phyloP scores from a whole-genome alignment of 1,140 invertebrate species.

The Frieseomelitta varia region DNA sequence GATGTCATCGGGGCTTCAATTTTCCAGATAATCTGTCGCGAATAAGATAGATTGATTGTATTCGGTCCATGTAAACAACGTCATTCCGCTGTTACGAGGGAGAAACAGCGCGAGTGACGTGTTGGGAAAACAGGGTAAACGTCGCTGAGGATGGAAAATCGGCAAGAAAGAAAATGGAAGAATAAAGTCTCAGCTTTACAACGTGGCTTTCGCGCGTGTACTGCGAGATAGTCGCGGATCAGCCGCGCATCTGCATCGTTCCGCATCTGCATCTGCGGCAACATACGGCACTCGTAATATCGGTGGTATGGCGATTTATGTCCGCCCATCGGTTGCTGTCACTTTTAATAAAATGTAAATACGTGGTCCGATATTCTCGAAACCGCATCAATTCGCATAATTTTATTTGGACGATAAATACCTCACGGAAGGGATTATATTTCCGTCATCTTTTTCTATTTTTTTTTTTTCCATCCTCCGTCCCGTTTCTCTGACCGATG shows the following conservation, averaged over 20 bases:
- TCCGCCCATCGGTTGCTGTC: conserved; percentile 50
- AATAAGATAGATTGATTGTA: conserved; percentile 43
- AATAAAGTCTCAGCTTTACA: conserved; percentile 59
- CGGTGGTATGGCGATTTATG: conserved; percentile 62
- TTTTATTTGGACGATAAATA: conserved; percentile 34
- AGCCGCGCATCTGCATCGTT: conserved; percentile 51
- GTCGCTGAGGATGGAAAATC: background rate
- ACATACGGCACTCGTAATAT: conserved; percentile 56
- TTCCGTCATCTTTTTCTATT: too few relatives aligned
- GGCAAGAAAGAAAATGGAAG: conserved; percentile 37
- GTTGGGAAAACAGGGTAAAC: background rate
- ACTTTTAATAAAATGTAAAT: conserved; percentile 71
- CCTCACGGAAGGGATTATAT: background rate
- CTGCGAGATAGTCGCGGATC: conserved; percentile 47
- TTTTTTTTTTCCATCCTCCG: background rate
- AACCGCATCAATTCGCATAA: conserved; percentile 55
- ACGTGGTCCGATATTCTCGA: conserved; percentile 42
- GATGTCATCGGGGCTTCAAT: background rate
- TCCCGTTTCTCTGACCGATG: background rate
- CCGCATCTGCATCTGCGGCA: conserved; percentile 31
- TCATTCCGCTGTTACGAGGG: conserved; percentile 3
- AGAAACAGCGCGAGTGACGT: background rate
- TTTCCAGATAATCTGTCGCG: conserved; percentile 26
- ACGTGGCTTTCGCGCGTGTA: conserved; percentile 20
- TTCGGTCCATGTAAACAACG: conserved; percentile 47